A percentile compares a stretch with the other conserved stretches of the same genome.
These are phyloP conservation scores for Campylomormyrus numenius DNA, from an alignment of 2,113 vertebrate genomes.

Conservation along the genomic window DNA sequence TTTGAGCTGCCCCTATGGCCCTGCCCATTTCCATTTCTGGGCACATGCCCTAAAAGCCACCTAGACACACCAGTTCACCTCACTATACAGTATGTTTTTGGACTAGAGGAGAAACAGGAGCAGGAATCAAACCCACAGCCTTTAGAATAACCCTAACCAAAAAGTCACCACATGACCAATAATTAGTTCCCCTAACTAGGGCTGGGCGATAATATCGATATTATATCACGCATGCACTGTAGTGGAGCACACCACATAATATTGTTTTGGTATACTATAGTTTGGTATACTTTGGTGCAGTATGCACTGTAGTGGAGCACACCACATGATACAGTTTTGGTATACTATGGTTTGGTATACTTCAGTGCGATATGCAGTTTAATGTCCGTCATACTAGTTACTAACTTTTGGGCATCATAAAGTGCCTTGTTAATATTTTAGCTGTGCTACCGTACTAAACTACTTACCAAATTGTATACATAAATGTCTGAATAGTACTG, in stretches of 20 bases:
- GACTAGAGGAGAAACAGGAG: background rate
- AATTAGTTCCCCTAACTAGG: background rate
- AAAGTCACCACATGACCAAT: background rate
- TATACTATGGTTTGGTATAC: too few relatives aligned
- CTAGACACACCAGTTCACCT: background rate
- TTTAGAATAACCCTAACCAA: background rate
- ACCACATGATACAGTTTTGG: too few relatives aligned
- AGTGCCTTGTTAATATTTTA: background rate
- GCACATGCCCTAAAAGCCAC: background rate
- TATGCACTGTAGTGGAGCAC: too few relatives aligned
- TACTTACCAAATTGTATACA: too few relatives aligned
- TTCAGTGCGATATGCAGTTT: too few relatives aligned
- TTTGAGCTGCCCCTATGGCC: background rate
- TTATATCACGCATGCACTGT: too few relatives aligned
- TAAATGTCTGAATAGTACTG: too few relatives aligned
- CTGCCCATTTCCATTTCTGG: background rate
- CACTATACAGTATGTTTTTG: background rate
- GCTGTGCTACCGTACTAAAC: too few relatives aligned
- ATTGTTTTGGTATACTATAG: too few relatives aligned
- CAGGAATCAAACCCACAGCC: background rate
- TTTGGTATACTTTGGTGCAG: too few relatives aligned
- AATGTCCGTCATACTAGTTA: background rate
- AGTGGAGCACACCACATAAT: too few relatives aligned
- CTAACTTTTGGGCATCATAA: background rate
- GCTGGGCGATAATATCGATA: too few relatives aligned